Conservation (phyloP, 2,888 invertebrate species). For the Mimas tiliae region DNA sequence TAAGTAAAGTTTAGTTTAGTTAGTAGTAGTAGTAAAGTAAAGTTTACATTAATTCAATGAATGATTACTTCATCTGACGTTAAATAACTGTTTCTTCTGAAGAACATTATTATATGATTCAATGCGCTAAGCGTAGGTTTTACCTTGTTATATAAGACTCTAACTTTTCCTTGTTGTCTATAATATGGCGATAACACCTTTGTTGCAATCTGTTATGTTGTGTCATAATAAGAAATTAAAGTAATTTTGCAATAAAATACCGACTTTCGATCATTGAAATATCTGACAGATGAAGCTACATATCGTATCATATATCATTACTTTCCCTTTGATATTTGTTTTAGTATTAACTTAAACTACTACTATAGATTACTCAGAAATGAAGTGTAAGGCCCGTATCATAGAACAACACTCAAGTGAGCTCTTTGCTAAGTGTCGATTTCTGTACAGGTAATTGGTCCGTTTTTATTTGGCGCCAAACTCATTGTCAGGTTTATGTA, state of each 20-base stretch:
- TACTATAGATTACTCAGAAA: too few species aligned
- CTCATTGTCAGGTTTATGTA: too few species aligned
- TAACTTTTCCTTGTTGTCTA: constrained; percentile 22
- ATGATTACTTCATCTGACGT: not conserved
- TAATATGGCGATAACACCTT: constrained; percentile 21
- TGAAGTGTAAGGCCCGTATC: too few species aligned
- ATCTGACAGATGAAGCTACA: not conserved
- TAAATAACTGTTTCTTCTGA: not conserved
- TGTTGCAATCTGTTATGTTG: constrained; percentile 1
- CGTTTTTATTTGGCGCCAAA: too few species aligned
- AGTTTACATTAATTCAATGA: not conserved
- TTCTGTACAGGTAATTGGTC: too few species aligned
- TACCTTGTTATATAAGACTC: constrained; percentile 12
- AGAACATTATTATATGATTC: not conserved
- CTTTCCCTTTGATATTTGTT: too few species aligned
- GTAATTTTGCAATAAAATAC: constrained; percentile 9
- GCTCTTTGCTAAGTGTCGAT: too few species aligned
- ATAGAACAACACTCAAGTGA: too few species aligned
- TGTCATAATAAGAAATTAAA: constrained; percentile 9
- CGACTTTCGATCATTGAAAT: not conserved
- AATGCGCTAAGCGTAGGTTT: not conserved
- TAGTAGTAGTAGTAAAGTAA: too few species aligned
- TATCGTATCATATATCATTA: not conserved
- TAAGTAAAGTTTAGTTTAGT: too few species aligned
- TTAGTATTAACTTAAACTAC: too few species aligned